phyloP scores from a whole-genome alignment of 2,113 vertebrate species.

The Leucopsar rothschildi region DNA sequence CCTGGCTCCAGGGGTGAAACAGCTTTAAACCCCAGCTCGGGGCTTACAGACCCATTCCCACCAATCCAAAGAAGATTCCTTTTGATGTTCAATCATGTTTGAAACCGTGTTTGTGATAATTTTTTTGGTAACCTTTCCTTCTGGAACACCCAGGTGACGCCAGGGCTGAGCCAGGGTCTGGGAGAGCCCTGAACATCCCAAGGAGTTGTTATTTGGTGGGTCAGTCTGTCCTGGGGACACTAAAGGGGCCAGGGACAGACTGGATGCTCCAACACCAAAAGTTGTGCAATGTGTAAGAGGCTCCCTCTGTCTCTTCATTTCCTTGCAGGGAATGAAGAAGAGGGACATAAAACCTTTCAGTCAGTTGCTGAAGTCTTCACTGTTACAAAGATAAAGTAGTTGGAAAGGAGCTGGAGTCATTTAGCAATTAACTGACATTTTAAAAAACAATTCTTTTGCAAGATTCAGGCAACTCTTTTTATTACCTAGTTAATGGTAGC shows the following conservation, averaged over 20 bases:
- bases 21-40: neutral
- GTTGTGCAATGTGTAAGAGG: neutral
- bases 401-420: conserved; percentile 17
- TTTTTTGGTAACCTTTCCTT: neutral
- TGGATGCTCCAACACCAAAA: neutral
- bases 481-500: conserved; percentile 69
- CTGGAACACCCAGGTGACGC: neutral
- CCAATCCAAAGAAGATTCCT: neutral
- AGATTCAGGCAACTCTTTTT: conserved; percentile 64
- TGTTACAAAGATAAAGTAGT: conserved; percentile 8
- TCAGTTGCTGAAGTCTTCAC: neutral
- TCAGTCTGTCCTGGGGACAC: neutral
- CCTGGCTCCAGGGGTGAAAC: neutral
- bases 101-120: neutral
- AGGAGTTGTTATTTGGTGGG: neutral
- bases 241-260: neutral
- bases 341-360: neutral
- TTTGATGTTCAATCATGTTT: neutral
- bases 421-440: conserved; percentile 58
- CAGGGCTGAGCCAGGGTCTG: neutral
- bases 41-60: fast-evolving
- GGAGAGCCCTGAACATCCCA: neutral
- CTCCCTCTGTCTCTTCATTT: neutral
- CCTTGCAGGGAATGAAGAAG: neutral
- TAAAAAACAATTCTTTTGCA: conserved; percentile 67